Evolutionary conservation across 2,888 invertebrate genomes (phyloP), one percentile per base, ranked within the genome.

Genomic region (Drosophila neutralis): DNA sequence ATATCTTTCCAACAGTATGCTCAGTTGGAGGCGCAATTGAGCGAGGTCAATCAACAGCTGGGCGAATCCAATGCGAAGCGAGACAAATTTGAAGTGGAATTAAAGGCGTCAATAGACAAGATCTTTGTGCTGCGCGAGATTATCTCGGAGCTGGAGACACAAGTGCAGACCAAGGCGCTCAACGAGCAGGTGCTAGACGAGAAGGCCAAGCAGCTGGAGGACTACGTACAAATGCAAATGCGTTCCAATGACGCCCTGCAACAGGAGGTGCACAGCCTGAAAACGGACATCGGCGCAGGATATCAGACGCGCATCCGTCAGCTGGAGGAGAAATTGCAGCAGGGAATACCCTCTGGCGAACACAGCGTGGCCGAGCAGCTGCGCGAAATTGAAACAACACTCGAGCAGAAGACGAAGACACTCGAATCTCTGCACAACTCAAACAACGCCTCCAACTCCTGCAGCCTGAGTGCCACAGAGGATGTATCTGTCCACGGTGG

Each of bases 61-160:
- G 91, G 93, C 2, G 95, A 95, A 11, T 92, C 95, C 2, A 95
- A 95, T 81, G 92, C 94, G 0, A 95, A 95, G 73, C 95, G 95
- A 80, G 94, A 95, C 2, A 94, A 95, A 61, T 93, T 95, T 0
- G 96, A 97, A 91, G 93, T 94, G 1, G 97, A 97, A 77, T 92
- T 97, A 2, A 95, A 96, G 91, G 95, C 95, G n/a, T 95, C 96
- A 0, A 94, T 96, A 36, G 96, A 97, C 62, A 97, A 97, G 92
- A 95, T 97, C 29, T 94, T 94, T 83, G 94, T 96, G 15, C 93
- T 97, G 21, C 94, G 97, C 38, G 97, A 97, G 69, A 96, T 97
- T 61, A 96, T 98, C 61, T 94, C 95, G 0, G 96, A 96, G 79
- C 92, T 97, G 48, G 98, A 98, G 91, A 93, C 93, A 0, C 97